Base-by-base conservation (phyloP, 53 echinoderm and acorn worm genomes). In the Apostichopus leukothele region DNA sequence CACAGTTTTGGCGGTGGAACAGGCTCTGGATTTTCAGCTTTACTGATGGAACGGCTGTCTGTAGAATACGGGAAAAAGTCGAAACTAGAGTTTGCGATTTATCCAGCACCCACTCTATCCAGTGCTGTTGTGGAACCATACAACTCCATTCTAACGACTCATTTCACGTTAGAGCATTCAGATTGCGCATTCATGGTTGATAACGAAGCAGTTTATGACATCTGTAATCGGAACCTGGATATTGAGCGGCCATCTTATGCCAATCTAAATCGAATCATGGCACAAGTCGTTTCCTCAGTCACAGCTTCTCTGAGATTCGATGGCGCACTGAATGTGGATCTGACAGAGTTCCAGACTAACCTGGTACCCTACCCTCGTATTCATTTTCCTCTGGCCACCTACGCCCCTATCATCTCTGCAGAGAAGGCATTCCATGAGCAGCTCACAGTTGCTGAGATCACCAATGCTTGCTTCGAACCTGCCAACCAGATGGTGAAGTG, bases 401-500 rank as follows among this genome's bases (percentile, higher is more conserved):
- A 94, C 84, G 91, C 94, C 21, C 94, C 94, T 7, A 79, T 92
- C 75, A 90, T 90, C 88, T 95, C 95, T 12, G 84, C 91, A 68
- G 92, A 88, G 89, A 95, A 95, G 89, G 93, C 93, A 61, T 90
- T 90, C 92, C 96, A 96, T 9, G 93, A 92, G 77, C 92, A 93
- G 87, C 59, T 95, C 23, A 86, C 26, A 20, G 90, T 90, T 75
- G 80, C 90, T 1, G 90, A 90, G 86, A 90, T 90, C 18, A 90
- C 90, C 60, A 86, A 67, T 27, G 66, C 86, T 9, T 57, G 52
- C 68, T 94, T 94, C 88, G 94, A 94, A 87, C 91, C 92, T 27
- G 87, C 60, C 79, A 95, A 93, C 91, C 94, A 96, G 90, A 93
- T 96, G 96, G 94, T 96, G 74, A 96, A 96, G 90, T 96, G 96